phyloP scores from a whole-genome alignment of 2,113 vertebrate species.

The Ptychochromis oligacanthus region DNA sequence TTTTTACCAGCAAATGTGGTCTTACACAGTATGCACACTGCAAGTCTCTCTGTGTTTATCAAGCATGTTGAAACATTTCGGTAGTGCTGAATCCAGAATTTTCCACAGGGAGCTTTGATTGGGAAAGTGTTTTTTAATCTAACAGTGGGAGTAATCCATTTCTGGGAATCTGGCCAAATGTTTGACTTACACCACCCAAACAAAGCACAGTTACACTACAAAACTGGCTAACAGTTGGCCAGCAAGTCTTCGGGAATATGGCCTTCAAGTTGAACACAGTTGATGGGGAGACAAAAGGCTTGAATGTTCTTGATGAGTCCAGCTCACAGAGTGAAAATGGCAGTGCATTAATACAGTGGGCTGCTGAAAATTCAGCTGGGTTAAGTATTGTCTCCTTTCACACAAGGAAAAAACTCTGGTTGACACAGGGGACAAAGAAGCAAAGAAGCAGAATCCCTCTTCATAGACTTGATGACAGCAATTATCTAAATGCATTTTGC shows the following conservation, averaged over 20 bases:
- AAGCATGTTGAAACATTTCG: slow-evolving; percentile 7
- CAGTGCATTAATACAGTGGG: slow-evolving; percentile 18
- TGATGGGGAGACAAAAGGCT: slow-evolving; percentile 35
- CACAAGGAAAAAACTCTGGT: not conserved
- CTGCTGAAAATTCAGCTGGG: slow-evolving; percentile 28
- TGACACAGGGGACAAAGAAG: slow-evolving; percentile 26
- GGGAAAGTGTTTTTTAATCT: not conserved
- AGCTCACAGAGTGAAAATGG: slow-evolving; percentile 10
- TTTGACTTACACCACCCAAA: slow-evolving; percentile 47
- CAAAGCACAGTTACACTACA: slow-evolving; percentile 36
- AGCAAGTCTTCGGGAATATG: slow-evolving; percentile 40
- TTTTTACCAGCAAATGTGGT: not conserved
- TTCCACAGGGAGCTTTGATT: slow-evolving; percentile 25
- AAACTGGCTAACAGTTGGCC: slow-evolving; percentile 30
- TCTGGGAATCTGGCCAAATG: slow-evolving; percentile 58
- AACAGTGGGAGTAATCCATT: slow-evolving; percentile 39
- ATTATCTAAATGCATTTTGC: slow-evolving; percentile 52
- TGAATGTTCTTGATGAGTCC: slow-evolving; percentile 21
- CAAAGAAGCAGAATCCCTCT: slow-evolving; percentile 19
- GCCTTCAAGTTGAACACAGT: slow-evolving; percentile 20
- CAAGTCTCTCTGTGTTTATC: slow-evolving; percentile 7
- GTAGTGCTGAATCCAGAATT: not conserved
- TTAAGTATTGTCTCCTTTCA: not conserved
- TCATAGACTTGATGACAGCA: slow-evolving; percentile 31
- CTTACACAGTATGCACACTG: not conserved